A percentile compares a stretch with the other conserved stretches of the same genome.
Conservation (phyloP, 2,113 vertebrate species). For the Loxodonta africana region DNA sequence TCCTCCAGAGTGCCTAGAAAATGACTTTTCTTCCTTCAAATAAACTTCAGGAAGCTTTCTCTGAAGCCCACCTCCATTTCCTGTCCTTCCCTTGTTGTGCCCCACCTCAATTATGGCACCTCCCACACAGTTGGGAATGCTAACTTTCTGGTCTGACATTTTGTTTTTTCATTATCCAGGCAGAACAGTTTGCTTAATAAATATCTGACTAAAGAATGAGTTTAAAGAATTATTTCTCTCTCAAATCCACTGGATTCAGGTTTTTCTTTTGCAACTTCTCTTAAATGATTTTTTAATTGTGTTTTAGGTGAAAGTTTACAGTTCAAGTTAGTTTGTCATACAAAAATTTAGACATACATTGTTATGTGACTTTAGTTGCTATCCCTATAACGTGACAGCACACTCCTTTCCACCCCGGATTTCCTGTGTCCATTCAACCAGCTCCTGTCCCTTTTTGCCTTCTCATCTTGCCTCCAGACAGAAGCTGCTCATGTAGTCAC, state of each 20-base stretch:
- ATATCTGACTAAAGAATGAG: conserved; percentile 31
- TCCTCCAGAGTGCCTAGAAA: not conserved
- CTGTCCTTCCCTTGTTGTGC: not conserved
- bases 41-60: not conserved
- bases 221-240: conserved; percentile 1
- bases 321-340: no score
- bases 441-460: no score
- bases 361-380: no score
- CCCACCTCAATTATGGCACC: not conserved
- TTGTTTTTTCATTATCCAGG: not conserved
- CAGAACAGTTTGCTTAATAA: conserved; percentile 15
- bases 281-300: not conserved
- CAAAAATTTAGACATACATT: no score
- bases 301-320: no score
- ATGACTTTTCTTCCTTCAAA: not conserved
- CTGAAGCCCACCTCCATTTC: not conserved
- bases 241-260: not conserved
- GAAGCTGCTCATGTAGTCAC: no score
- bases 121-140: not conserved
- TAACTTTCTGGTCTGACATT: conserved; percentile 7
- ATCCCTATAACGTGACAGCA: no score
- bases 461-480: no score
- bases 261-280: not conserved
- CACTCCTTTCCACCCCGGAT: no score
- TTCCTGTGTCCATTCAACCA: no score